Base-by-base conservation (phyloP, 2,888 invertebrate genomes). In the Autographa pulchrina region DNA sequence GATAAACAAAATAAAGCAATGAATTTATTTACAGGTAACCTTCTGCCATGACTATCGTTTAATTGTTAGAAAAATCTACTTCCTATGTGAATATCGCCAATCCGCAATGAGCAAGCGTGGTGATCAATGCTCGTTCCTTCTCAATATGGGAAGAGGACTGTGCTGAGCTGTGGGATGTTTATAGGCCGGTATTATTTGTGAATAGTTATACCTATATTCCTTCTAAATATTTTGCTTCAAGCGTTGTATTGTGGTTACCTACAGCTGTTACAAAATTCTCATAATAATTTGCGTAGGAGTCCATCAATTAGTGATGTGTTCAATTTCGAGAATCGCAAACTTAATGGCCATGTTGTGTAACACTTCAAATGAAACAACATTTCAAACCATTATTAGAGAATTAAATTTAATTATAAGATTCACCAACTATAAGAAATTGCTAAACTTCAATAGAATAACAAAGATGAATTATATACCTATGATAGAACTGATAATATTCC, bases 271-370 rank as follows among this genome's bases (percentile, higher is more conserved):
- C 48, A n/a, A 48, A 48, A 48, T n/a, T 8, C 48, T 48, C n/a
- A 43, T 43, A 48, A 48, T 48, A 48, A 48, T 48, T 48, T 5
- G 48, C 48, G 48, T 48, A 48, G 48, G 48, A 48, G 48, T 48
- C 48, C 48, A 48, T 48, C 48, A 48, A 48, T 48, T 48, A 48
- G 48, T 7, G 48, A n/a, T 48, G 48, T 48, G 48, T n/a, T n/a
- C 48, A n/a, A 48, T 48, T 48, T 48, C 48, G n/a, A 48, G 48
- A 48, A n/a, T 48, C n/a, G 48, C 48, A 7, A 48, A 48, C n/a
- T 48, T 48, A n/a, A 48, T 48, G n/a, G 48, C 14, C n/a, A n/a
- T 48, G 43, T 43, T 43, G 43, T 43, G 48, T 48, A 48, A 48
- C 48, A n/a, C n/a, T 16, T 43, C 35, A 11, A 38, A 48, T 8